Base-by-base conservation (phyloP, 1,140 invertebrate species). In the Lordiphosa collinella region DNA sequence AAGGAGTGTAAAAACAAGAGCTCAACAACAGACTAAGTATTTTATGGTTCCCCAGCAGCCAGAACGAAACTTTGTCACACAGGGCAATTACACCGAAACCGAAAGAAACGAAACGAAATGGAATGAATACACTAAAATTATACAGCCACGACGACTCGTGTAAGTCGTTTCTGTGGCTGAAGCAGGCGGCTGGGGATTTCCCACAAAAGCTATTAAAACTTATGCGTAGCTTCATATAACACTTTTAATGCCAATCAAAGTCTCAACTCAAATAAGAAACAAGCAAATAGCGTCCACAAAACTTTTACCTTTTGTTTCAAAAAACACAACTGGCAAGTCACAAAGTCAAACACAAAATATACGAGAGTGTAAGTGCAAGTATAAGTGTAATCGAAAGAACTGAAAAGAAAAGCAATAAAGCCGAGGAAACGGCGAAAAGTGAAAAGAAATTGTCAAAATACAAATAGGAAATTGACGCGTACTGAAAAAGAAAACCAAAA, bases 401-500 rank as follows among this genome's bases (percentile, higher is more conserved):
- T 36, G 22, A 22, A 59, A 53, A 55, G 54, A 64, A 76, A 76
- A 69, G 65, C 72, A 76, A 76, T 76, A 76, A 76, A 76, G 72
- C 56, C 52, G 49, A 61, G 72, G 66, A 76, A 76, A 76, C 60
- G 66, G 51, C 44, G 70, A 54, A 76, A 76, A 70, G 72, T 72
- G 72, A 70, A 70, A 75, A 76, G 72, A 76, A 76, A 76, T 76
- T 76, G 72, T 76, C 72, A 76, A 76, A 76, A 76, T 76, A 76
- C 72, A 76, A 76, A 76, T 76, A 76, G 72, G 66, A 76, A 76
- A 76, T 76, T 76, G 72, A 76, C 65, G 72, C 72, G 72, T 43
- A 35, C 12, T 50, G 53, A 76, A 75, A 69, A 76, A 67, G 47
- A 56, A 56, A 65, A 50, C 44, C 36, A n/a, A 18, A 60, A 38